Evolutionary conservation across 2,888 invertebrate species (phyloP).

Genomic region (Luperina testacea): DNA sequence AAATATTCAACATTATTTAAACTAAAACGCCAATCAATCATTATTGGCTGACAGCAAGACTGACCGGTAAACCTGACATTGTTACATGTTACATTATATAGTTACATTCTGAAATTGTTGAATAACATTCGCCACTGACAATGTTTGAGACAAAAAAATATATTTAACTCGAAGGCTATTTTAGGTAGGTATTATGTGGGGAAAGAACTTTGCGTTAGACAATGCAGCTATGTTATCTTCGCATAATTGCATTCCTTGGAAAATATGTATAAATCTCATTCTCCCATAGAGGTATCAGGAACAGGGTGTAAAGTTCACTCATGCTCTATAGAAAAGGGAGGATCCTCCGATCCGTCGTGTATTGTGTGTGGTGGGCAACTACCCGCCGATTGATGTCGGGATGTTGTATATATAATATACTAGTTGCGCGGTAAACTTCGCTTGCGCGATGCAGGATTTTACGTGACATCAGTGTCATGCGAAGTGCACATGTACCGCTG

Average conservation of each 20-base stretch:
- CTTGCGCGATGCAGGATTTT: too few relatives aligned
- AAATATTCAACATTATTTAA: slow-evolving; percentile 50
- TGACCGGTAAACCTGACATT: slow-evolving; percentile 39
- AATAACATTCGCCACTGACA: slow-evolving; percentile 24
- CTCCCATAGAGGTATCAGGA: too few relatives aligned
- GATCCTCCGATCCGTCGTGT: too few relatives aligned
- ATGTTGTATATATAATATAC: too few relatives aligned
- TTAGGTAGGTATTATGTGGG: too few relatives aligned
- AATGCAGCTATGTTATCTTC: not conserved
- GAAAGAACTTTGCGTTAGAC: not conserved
- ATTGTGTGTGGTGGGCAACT: too few relatives aligned
- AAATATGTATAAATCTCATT: not conserved
- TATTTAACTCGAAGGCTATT: not conserved
- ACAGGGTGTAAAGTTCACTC: too few relatives aligned
- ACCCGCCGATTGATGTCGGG: too few relatives aligned
- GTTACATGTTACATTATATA: slow-evolving; percentile 21
- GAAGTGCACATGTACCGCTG: too few relatives aligned
- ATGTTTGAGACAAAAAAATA: slow-evolving; percentile 6
- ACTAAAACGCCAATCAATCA: slow-evolving; percentile 54
- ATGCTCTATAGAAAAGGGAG: too few relatives aligned
- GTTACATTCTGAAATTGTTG: slow-evolving; percentile 27
- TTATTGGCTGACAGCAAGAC: slow-evolving; percentile 40
- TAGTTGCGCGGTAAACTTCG: too few relatives aligned
- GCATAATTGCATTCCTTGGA: not conserved
- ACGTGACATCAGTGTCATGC: too few relatives aligned